Evolutionary conservation across 2,797 vertebrate species (phyloP).

Genomic region (Anableps anableps): DNA sequence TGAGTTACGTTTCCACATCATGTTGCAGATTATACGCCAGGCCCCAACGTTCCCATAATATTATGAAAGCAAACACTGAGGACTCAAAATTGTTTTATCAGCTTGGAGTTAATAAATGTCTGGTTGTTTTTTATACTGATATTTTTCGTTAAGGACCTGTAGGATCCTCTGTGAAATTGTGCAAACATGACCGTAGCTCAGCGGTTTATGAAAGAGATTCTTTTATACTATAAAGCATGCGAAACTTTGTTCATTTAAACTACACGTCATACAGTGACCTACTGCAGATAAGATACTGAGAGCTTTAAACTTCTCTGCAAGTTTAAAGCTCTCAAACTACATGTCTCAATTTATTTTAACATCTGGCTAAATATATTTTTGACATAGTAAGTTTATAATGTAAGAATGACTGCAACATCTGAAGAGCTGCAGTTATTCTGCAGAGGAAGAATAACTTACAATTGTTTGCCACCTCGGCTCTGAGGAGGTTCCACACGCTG

Average conservation of each 20-base stretch:
- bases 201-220: too few species aligned
- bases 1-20: not conserved
- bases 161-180: not conserved
- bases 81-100: not conserved
- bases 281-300: not conserved
- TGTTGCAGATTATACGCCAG: not conserved
- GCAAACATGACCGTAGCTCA: too few species aligned
- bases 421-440: not conserved
- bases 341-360: not conserved
- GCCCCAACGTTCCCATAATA: not conserved
- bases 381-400: not conserved
- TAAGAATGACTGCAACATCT: not conserved
- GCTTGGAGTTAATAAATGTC: not conserved
- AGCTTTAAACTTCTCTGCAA: not conserved
- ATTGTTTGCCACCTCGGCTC: constrained; percentile 72
- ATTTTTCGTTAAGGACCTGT: too few species aligned
- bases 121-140: not conserved
- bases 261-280: not conserved
- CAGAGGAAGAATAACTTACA: constrained; percentile 56
- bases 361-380: not conserved
- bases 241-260: not conserved
- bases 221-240: too few species aligned
- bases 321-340: too few species aligned
- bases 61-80: not conserved
- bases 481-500: constrained; percentile 77